Percentiles rank a stretch among this genome's conserved stretches.
phyloP scores from a whole-genome alignment of 2,888 invertebrate genomes.

The Mamestra brassicae region DNA sequence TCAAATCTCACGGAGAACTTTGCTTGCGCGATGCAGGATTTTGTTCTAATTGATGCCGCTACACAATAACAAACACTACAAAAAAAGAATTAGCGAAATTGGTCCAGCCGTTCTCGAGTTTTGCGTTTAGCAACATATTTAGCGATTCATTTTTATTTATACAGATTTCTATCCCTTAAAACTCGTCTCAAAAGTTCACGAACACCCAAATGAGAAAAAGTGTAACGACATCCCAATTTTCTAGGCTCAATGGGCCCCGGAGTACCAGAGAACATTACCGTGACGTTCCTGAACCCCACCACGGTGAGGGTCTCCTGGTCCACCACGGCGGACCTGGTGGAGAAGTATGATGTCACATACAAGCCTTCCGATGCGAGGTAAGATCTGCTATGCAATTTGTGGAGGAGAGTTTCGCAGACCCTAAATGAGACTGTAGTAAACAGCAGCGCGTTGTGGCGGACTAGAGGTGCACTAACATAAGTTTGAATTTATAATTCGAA shows the following conservation, averaged over 20 bases:
- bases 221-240: constrained; percentile 52
- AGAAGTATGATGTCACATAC: constrained; percentile 97
- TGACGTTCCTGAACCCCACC: constrained; percentile 96
- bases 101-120: no score
- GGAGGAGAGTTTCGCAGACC: constrained; percentile 45
- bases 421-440: not conserved
- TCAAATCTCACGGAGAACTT: no score
- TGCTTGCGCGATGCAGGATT: no score
- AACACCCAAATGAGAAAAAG: not conserved
- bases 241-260: constrained; percentile 95
- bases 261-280: constrained; percentile 96
- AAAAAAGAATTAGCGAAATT: no score
- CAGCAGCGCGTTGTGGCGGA: not conserved
- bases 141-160: no score
- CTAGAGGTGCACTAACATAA: no score
- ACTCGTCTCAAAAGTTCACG: no score
- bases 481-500: no score
- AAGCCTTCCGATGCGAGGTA: constrained; percentile 98
- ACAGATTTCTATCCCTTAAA: no score
- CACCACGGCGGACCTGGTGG: constrained; percentile 94
- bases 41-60: no score
- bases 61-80: no score
- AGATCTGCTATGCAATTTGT: constrained; percentile 74
- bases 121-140: no score
- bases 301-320: constrained; percentile 97